Conservation (phyloP, 30 jellyfish, hydroid and myxozoan species). For the Aurelia sp. region DNA sequence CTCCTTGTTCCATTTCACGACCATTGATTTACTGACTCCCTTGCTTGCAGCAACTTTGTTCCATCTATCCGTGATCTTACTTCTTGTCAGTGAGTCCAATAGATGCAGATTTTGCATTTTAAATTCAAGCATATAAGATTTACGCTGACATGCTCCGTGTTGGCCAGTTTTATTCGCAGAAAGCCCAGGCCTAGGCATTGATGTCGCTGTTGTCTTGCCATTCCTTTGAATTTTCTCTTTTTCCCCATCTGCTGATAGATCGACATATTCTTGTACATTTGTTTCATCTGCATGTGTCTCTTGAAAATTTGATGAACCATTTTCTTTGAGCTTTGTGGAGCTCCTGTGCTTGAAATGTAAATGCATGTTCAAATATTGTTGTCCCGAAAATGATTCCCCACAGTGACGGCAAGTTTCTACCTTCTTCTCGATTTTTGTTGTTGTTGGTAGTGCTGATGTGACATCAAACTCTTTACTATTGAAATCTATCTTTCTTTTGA, state of each 20-base stretch:
- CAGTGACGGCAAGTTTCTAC: conserved; percentile 27
- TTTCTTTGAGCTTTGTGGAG: conserved; percentile 6
- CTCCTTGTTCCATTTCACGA: conserved; percentile 47
- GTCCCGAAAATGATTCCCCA: conserved; percentile 22
- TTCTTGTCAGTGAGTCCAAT: conserved; percentile 18
- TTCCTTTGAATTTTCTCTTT: not conserved
- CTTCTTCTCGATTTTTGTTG: conserved; percentile 32
- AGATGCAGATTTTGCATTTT: conserved; percentile 24
- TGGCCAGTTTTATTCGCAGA: conserved; percentile 10
- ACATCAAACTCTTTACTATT: conserved; percentile 36
- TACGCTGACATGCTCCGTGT: not conserved
- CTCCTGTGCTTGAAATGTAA: conserved; percentile 32
- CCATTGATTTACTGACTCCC: conserved; percentile 41
- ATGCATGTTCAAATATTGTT: conserved; percentile 33
- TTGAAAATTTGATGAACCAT: conserved; percentile 24
- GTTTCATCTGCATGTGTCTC: conserved; percentile 24
- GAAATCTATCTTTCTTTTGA: conserved; percentile 34
- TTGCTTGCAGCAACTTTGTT: conserved; percentile 28
- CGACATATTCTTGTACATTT: not conserved
- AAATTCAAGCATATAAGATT: conserved; percentile 28
- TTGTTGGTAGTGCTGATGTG: conserved; percentile 45
- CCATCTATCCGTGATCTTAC: conserved; percentile 25
- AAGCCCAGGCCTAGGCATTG: not conserved
- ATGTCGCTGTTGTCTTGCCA: conserved; percentile 7
- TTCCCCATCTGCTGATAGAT: not conserved